Base-by-base conservation (phyloP, 2,113 vertebrate species). In the Anthoscopus minutus region DNA sequence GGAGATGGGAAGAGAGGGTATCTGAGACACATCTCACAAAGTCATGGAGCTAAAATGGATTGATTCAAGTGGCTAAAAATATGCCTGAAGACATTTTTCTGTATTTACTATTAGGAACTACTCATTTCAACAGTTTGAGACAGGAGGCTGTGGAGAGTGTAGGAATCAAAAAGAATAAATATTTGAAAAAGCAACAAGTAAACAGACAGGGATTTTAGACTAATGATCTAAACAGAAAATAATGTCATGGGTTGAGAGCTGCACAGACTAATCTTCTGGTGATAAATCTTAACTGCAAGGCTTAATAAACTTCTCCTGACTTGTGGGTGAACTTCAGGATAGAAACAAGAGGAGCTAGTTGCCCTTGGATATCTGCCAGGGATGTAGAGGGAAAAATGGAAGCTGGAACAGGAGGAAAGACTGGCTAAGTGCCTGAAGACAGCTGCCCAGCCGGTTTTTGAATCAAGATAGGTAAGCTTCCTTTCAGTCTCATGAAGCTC, bases 131-230 rank as follows among this genome's bases (percentile, higher is more conserved):
- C 17, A 31, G 47, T 51, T 94, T 1, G 9, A 71, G 53, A 33
- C 12, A 66, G 38, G n/a, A 91, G 69, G 23, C 44, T 0, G 2
- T 9, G 28, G 40, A 79, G 28, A 71, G 13, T n/a, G 37, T 11
- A 67, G 28, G 61, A 91, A 76, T 89, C 11, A 66, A 81, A 89
- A 86, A 73, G n/a, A 81, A 78, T 58, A 96, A 92, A 93, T 84
- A 92, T 92, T 94, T 94, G 57, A 79, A 84, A 95, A 84, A 81
- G 31, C 44, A 89, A 44, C 62, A 47, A 79, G 64, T 89, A 94
- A 94, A 87, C 57, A 87, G 73, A 74, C 57, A 81, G 53, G n/a
- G 44, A 57, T 84, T n/a, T 94, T 93, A 86, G 81, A 71, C n/a
- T 74, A 83, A 84, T 88, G 72, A 93, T 31, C 82, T 92, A 93